Percentiles rank a stretch among this genome's conserved stretches.
These are phyloP conservation scores for Gallinago media DNA, from an alignment of 2,113 vertebrate species.

Conservation along the genomic window DNA sequence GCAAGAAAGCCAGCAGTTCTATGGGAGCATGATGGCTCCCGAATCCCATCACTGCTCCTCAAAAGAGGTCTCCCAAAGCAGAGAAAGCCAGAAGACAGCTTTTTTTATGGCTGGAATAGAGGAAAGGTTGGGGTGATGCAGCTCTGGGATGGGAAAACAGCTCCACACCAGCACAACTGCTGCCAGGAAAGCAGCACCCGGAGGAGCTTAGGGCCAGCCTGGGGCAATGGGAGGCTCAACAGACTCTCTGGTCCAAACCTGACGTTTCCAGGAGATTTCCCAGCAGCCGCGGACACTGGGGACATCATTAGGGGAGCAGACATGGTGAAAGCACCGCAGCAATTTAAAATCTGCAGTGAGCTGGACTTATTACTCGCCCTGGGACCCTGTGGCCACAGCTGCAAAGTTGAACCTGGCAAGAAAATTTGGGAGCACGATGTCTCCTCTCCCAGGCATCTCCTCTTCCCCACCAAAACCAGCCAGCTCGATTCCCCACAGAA, in stretches of 20 bases:
- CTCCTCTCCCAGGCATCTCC: background rate
- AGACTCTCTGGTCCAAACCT: background rate
- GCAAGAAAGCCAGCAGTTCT: background rate
- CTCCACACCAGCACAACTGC: background rate
- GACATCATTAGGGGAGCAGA: background rate
- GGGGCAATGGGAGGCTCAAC: rapidly evolving
- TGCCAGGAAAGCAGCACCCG: rapidly evolving
- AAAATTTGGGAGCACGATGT: background rate
- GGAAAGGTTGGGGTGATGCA: background rate
- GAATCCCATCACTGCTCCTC: rapidly evolving
- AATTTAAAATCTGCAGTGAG: background rate
- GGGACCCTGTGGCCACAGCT: rapidly evolving
- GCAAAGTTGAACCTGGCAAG: background rate
- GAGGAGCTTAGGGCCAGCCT: background rate
- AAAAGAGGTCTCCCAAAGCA: background rate
- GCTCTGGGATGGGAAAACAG: background rate
- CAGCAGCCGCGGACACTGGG: background rate
- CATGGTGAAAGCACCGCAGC: rapidly evolving
- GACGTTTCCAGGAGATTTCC: background rate
- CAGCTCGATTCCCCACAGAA: background rate
- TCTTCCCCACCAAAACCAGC: rapidly evolving
- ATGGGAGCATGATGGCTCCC: rapidly evolving
- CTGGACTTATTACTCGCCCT: rapidly evolving
- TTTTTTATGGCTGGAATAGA: background rate
- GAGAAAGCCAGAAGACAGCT: background rate